Evolutionary conservation across 2,113 vertebrate species (phyloP), one percentile per base, ranked within the genome.

Genomic region (Gnathonemus echidnorhynchus): DNA sequence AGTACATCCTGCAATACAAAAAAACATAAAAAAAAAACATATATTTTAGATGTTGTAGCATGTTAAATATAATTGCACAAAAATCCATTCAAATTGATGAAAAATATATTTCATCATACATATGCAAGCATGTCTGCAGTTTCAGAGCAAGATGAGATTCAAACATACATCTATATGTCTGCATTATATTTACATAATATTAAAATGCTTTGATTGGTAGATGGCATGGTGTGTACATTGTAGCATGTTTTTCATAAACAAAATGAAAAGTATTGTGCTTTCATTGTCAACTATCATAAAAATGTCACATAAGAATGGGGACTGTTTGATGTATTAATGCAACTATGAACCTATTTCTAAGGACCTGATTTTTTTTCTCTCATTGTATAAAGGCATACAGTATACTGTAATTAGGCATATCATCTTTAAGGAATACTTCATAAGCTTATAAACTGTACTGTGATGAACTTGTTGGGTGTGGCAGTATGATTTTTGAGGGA

Each of bases 31-130:
- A 24, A 58, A 52, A 53, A 58, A n/a, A 1, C 24, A 9, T 1
- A 66, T 6, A 66, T 66, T 70, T 42, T 85, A 56, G 45, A 53
- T 15, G 45, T 88, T 92, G 90, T 89, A 46, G 19, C 46, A 48
- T 48, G 39, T 85, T 48, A 24, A 48, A 48, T 48, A n/a, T 85
- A 48, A 9, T 85, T 48, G 19, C 7, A 45, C 80, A 11, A 66
- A 31, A 70, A 85, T 35, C 42, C 24, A 3, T 45, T 48, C 17
- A 21, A 48, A 24, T n/a, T 46, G 19, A 45, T 84, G 45, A 85
- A 85, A n/a, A 85, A n/a, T 21, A n/a, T 45, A n/a, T 24, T 42
- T 45, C 24, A 31, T 70, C n/a, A 13, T 70, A 27, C 83, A 46
- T 48, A 49, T 50, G 45, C 84, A 86, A 86, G 4, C 42, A 50